Percentiles rank a stretch among this genome's conserved stretches.
phyloP scores from a whole-genome alignment of 2,888 invertebrate genomes.

The Cataglyphis altisquamis region DNA sequence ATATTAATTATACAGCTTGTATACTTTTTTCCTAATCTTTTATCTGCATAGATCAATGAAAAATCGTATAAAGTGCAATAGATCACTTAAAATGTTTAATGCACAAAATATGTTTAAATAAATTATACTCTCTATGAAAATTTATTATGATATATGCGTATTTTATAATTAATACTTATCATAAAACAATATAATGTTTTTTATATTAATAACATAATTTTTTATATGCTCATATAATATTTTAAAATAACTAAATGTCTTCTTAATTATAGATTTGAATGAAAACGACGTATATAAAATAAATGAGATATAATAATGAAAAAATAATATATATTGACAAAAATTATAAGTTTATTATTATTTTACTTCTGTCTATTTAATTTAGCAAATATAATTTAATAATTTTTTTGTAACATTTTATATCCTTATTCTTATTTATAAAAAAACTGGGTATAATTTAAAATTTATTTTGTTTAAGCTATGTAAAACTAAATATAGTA shows the following conservation, averaged over 20 bases:
- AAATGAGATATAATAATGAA: neutral
- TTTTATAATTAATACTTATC: constrained; percentile 1
- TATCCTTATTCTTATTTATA: neutral
- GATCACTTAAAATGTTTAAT: neutral
- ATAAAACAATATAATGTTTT: neutral
- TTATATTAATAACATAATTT: neutral
- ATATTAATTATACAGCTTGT: constrained; percentile 22
- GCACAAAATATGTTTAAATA: neutral
- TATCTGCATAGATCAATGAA: neutral
- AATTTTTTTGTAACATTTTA: neutral
- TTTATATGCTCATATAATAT: neutral
- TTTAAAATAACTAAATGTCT: neutral
- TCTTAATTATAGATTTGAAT: neutral
- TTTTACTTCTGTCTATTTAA: neutral
- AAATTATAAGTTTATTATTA: constrained; percentile 1
- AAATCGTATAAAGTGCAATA: neutral
- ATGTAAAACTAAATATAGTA: neutral
- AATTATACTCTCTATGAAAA: neutral
- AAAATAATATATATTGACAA: neutral
- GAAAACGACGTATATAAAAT: neutral
- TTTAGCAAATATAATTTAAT: neutral
- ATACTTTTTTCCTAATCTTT: neutral
- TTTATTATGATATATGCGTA: neutral
- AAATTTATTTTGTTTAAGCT: neutral
- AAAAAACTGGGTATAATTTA: neutral